Evolutionary conservation across 2,888 invertebrate genomes (phyloP), one percentile per base, ranked within the genome.

Genomic region (Kryphioiulus occultus): DNA sequence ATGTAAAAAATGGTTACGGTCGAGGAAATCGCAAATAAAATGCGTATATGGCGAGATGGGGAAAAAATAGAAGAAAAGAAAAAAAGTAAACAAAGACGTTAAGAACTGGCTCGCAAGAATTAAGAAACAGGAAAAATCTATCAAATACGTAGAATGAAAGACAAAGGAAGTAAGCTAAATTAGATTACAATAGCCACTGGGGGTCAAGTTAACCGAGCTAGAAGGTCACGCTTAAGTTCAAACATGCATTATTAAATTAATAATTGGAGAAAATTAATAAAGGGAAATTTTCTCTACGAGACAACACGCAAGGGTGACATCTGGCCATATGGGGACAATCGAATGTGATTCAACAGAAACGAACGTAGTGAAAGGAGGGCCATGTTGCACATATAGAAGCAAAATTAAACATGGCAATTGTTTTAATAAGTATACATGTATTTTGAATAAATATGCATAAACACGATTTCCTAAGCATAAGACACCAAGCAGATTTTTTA

Each of bases 151-250:
- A 26, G 68, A 68, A 68, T 68, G 68, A 68, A 68, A 68, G 68
- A 68, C 68, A 85, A 85, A 85, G 85, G 85, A 85, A 85, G 85
- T 85, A 85, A 85, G 85, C 85, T 85, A 85, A 85, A 85, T 85
- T 85, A 85, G 47, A 85, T 85, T 85, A 85, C 47, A 85, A 68
- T 68, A 68, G 68, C 68, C 26, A 68, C 26, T 68, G 68, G 68
- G 68, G 68, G 68, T 68, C 68, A 68, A 68, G 68, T 68, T 68
- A 68, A 68, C 26, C 68, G 68, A 68, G 26, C 68, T 68, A 26
- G 68, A 12, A 68, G 68, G 68, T 68, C 68, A 68, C 26, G 22
- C 68, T 68, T 26, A 22, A 68, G 68, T 68, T 68, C 68, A 68
- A 68, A 68, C 68, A 26, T 68, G 26, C 68, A 68, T 68, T 68